Base-by-base conservation (phyloP, 2,113 vertebrate species). In the Scomber scombrus region DNA sequence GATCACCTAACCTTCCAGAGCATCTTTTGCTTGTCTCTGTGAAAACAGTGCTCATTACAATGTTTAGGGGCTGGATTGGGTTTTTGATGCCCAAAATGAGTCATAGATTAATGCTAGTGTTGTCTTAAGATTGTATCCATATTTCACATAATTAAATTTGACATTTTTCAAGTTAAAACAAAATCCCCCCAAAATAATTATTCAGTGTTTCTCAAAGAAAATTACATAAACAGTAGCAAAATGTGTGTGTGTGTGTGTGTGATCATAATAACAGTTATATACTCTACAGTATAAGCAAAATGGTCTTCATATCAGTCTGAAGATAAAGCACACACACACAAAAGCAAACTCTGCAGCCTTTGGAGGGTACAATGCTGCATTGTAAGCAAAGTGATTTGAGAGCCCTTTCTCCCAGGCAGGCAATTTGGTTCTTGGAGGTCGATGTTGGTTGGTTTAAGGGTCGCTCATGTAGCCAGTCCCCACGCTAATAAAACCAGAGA, bases 401-500 rank as follows among this genome's bases (percentile, higher is more conserved):
- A 91, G 80, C 43, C 55, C 62, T 63, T 86, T 87, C 88, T 87
- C 83, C 83, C 82, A 84, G 64, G 63, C 68, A 88, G 75, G 84
- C 91, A 84, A 92, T 93, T 88, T 89, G 76, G 88, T 88, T 90
- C 81, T 81, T 78, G 56, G 75, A 84, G 82, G 85, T 84, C 58
- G 46, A 21, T 88, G 79, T 75, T 78, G 34, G 82, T 46, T 83
- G 81, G 79, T 81, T 85, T 84, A 63, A 54, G 85, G 91, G 88
- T 89, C 77, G 12, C 57, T 62, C 67, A n/a, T 85, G 71, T 74
- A 82, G 80, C 73, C 68, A 68, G 80, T 87, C 75, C 80, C 85
- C 75, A 82, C 60, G 91, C 81, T 82, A 93, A 89, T 91, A 88
- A 88, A 91, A 92, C 67, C 62, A 84, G 80, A 80, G 78, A 81